Percentiles rank a stretch among this genome's conserved stretches.
Conservation (phyloP, 2,113 vertebrate species). For the Epinephelus cyanopodus region DNA sequence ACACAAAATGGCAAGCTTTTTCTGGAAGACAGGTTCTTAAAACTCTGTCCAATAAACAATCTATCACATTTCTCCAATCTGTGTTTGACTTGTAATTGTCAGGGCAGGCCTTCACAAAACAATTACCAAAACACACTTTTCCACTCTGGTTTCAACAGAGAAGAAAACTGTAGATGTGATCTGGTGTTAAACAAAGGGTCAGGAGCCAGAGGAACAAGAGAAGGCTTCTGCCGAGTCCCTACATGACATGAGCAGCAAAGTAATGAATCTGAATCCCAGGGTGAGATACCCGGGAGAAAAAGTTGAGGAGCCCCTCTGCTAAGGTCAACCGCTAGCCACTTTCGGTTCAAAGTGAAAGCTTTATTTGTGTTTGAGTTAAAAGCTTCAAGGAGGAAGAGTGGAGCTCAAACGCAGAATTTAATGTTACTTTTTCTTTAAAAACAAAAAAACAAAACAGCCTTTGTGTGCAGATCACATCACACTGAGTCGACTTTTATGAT, state of each 20-base stretch:
- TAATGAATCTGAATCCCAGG: conserved; percentile 8
- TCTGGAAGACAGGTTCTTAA: neutral
- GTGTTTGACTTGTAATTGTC: neutral
- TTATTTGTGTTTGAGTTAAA: neutral
- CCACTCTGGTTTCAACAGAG: neutral
- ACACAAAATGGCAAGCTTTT: neutral
- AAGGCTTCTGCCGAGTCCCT: neutral
- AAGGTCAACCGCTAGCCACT: neutral
- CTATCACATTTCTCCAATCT: neutral
- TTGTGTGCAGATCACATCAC: no score
- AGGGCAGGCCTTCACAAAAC: neutral
- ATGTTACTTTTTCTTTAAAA: neutral
- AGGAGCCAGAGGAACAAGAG: conserved; percentile 4
- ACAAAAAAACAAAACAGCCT: no score
- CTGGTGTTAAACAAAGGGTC: neutral
- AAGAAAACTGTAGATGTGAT: conserved; percentile 2
- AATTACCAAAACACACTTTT: neutral
- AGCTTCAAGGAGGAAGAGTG: neutral
- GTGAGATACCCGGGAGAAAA: neutral
- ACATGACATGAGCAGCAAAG: conserved; percentile 14
- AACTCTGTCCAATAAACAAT: neutral
- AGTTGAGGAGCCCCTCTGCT: neutral
- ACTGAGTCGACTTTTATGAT: no score
- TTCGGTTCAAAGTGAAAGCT: neutral
- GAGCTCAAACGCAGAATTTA: neutral